These are phyloP conservation scores for Drosophila pallidifrons DNA, from an alignment of 1,140 invertebrate species.

Conservation along the genomic window DNA sequence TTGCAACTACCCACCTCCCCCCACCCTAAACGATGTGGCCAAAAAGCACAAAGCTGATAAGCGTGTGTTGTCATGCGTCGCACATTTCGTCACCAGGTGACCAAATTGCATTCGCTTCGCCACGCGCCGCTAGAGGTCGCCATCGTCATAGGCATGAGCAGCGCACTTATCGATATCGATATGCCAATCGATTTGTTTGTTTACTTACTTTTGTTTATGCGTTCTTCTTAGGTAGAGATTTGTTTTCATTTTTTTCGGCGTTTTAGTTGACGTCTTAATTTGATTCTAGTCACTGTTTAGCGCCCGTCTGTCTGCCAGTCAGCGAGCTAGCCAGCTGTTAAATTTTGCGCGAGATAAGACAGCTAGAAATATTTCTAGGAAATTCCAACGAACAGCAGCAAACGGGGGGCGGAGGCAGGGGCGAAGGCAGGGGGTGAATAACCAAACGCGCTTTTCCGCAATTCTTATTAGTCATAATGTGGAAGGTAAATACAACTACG, in stretches of 20 bases:
- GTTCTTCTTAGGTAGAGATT: too few species aligned
- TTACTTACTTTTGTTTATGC: too few species aligned
- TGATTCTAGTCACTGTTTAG: background rate
- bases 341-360: constrained; percentile 12
- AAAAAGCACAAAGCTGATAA: constrained; percentile 14
- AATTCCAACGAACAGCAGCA: constrained; percentile 2
- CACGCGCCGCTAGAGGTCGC: background rate
- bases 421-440: background rate
- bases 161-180: background rate
- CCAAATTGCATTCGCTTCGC: constrained; percentile 18
- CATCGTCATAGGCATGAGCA: background rate
- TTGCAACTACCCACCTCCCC: background rate
- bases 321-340: background rate
- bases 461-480: background rate
- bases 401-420: too few species aligned
- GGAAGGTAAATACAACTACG: background rate
- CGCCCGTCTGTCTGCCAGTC: constrained; percentile 26
- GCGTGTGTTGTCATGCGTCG: constrained; percentile 1
- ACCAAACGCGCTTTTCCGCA: constrained; percentile 20
- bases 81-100: constrained; percentile 3
- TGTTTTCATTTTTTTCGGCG: too few species aligned
- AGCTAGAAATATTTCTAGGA: constrained; percentile 12
- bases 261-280: too few species aligned
- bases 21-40: background rate
- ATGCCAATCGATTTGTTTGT: too few species aligned